These are phyloP conservation scores for Euura lappo DNA, from an alignment of 1,140 invertebrate genomes.

Conservation along the genomic window DNA sequence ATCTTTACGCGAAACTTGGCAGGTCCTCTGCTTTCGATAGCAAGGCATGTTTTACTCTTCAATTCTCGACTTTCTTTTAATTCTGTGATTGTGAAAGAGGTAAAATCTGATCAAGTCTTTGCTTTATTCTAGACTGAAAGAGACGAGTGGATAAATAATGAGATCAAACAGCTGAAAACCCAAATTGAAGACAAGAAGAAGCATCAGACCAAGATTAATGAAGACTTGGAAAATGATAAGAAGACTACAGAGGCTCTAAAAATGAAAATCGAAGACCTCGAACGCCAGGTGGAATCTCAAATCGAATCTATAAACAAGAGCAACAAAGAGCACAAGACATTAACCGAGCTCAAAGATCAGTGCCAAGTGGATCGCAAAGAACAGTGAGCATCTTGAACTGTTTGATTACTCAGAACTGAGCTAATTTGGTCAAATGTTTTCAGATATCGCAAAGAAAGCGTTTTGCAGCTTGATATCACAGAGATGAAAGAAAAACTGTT, in stretches of 20 bases:
- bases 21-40: conserved; percentile 96
- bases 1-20: conserved; percentile 98
- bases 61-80: not conserved
- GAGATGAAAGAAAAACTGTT: conserved; percentile 94
- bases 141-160: conserved; percentile 97
- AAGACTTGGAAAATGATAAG: conserved; percentile 86
- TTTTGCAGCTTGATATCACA: conserved; percentile 88
- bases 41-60: conserved; percentile 49
- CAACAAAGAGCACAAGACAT: conserved; percentile 94
- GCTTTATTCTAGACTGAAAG: conserved; percentile 77
- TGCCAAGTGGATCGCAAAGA: conserved; percentile 93
- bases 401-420: too few species aligned
- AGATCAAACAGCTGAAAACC: conserved; percentile 86
- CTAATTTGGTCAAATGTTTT: not conserved
- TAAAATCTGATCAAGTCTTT: too few species aligned
- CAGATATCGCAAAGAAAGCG: conserved; percentile 85
- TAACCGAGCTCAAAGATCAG: conserved; percentile 93
- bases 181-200: conserved; percentile 90
- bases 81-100: not conserved
- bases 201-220: conserved; percentile 83
- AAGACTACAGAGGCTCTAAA: conserved; percentile 83
- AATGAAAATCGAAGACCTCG: conserved; percentile 86
- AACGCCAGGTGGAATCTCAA: conserved; percentile 86
- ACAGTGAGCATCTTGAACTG: conserved; percentile 46
- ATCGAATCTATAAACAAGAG: conserved; percentile 91